phyloP scores from a whole-genome alignment of 2,888 invertebrate species.

The Amblyjoppa proteus region DNA sequence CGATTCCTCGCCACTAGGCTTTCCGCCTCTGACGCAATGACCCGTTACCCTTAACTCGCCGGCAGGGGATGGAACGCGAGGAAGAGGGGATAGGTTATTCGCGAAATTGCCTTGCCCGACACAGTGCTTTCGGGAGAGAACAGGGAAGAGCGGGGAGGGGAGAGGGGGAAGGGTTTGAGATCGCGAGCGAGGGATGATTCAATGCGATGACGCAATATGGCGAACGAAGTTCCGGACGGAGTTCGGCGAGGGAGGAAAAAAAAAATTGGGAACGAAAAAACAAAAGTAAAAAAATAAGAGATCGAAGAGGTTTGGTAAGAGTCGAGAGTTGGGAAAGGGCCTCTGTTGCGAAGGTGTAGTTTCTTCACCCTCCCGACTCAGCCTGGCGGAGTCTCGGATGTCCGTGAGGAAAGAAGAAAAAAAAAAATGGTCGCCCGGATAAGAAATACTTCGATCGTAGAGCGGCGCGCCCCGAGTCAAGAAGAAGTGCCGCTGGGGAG shows the following conservation, averaged over 20 bases:
- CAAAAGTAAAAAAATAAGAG: conserved; percentile 6
- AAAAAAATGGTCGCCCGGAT: conserved; percentile 60
- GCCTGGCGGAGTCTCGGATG: not conserved
- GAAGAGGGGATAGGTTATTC: conserved; percentile 32
- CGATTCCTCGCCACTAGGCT: conserved; percentile 55
- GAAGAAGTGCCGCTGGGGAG: not conserved
- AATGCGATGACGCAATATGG: conserved; percentile 64
- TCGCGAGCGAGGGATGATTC: conserved; percentile 48
- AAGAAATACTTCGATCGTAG: conserved; percentile 53
- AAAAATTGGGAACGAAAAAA: not conserved
- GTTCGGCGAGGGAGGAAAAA: not conserved
- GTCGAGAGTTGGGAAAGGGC: conserved; percentile 32
- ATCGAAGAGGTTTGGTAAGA: conserved; percentile 18
- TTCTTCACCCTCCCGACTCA: conserved; percentile 11
- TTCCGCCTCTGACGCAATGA: conserved; percentile 67
- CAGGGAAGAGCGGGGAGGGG: too few species aligned
- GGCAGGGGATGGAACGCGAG: not conserved
- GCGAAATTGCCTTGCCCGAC: conserved; percentile 50
- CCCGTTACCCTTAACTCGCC: conserved; percentile 44
- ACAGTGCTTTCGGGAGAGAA: not conserved
- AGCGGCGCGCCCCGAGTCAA: conserved; percentile 50
- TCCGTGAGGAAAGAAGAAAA: not conserved
- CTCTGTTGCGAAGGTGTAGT: conserved; percentile 41
- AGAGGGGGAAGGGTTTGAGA: too few species aligned
- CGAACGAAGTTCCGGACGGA: conserved; percentile 34